Evolutionary conservation across 2,797 vertebrate genomes (phyloP), one percentile per base, ranked within the genome.

Genomic region (Parauchenoglanis ngamensis): DNA sequence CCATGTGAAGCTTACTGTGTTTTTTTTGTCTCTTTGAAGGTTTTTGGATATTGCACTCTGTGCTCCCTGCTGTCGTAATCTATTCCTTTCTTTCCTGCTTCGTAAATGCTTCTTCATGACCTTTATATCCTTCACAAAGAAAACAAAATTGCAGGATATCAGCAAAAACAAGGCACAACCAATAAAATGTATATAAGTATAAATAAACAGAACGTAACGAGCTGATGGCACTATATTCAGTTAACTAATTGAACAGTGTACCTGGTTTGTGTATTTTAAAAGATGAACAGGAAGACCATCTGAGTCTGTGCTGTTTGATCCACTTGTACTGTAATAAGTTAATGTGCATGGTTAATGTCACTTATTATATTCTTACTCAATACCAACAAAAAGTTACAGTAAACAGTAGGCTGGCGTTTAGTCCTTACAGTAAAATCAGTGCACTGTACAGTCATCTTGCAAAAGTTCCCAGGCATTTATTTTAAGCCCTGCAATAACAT

Each of bases 231-330:
- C 12, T 79, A 31, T 49, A 2, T 57, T 59, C 6, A n/a, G 0
- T 46, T 17, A 44, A n/a, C 13, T n/a, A 79, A 4, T 7, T 79
- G 19, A 46, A 80, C 91, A 93, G 93, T 79, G 75, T 21, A 95
- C 94, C 76, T 91, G 90, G 73, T 49, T 31, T 17, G 83, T 76
- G 1, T 91, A 84, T 82, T 92, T 90, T 83, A 93, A 81, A 83
- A 97, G 93, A 90, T 95, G 96, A 89, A 91, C 91, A 3, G 96
- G 96, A 5, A 95, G 95, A 44, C 93, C 96, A 0, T 98, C 96
- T 0, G 97, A 98, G 89, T 97, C 93, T 0, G 97, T 97, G 87
- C 98, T 99, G 90, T 98, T 95, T 0, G 98, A 99, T 67, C 97
- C 98, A 35, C 96, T 97, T 89, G 97, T 99, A 94, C 98, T 99